Conservation (phyloP, 2,113 vertebrate genomes). For the Pachycephala philippinensis region DNA sequence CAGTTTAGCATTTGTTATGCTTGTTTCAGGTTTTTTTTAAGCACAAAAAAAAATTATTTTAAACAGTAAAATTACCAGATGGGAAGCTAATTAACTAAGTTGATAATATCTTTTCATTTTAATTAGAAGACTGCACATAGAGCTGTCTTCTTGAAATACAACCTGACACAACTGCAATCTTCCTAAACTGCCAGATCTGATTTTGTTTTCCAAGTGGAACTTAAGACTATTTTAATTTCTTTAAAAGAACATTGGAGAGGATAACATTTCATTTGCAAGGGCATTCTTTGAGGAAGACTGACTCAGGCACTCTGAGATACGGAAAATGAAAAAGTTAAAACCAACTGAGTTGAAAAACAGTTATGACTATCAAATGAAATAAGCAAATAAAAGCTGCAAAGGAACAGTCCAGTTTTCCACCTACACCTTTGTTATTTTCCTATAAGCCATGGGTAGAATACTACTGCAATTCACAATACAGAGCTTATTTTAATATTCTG, state of each 20-base stretch:
- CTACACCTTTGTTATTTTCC: background rate
- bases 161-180: constrained; percentile 41
- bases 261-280: constrained; percentile 34
- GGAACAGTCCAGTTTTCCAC: background rate
- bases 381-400: background rate
- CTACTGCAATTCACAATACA: background rate
- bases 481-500: background rate
- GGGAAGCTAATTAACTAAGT: constrained; percentile 54
- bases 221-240: constrained; percentile 26
- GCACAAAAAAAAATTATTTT: constrained; percentile 13
- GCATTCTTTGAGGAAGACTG: background rate
- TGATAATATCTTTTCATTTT: constrained; percentile 67
- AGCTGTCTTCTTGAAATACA: constrained; percentile 47
- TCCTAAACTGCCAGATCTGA: constrained; percentile 24
- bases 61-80: constrained; percentile 54
- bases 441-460: background rate
- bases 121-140: constrained; percentile 49
- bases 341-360: background rate
- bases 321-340: constrained; percentile 39
- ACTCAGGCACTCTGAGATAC: background rate
- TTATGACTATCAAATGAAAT: background rate
- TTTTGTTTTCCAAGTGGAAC: constrained; percentile 6
- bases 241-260: constrained; percentile 12
- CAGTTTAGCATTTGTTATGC: background rate
- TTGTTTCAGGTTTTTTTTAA: background rate